Conservation (phyloP, 2,888 invertebrate genomes). For the Eledone cirrhosa region DNA sequence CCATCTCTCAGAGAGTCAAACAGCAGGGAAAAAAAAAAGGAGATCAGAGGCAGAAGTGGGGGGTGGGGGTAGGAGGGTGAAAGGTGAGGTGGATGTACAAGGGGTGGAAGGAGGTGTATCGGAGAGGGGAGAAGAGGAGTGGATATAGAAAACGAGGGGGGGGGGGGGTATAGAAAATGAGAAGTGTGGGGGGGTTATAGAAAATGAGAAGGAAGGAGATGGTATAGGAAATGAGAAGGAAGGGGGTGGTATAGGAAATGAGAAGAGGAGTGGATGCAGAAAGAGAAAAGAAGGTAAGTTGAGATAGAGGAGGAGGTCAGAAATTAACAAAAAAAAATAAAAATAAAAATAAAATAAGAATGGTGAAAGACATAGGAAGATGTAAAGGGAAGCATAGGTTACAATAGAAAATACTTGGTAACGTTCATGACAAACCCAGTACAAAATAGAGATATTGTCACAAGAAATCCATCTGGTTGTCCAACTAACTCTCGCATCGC, state of each 20-base stretch:
- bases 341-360: not conserved
- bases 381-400: not conserved
- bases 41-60: no score
- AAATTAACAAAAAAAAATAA: not conserved
- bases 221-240: not conserved
- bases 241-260: not conserved
- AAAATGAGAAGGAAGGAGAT: not conserved
- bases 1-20: no score
- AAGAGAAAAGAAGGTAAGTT: not conserved
- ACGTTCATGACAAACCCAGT: constrained; percentile 39
- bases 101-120: no score
- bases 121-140: not conserved
- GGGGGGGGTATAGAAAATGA: not conserved
- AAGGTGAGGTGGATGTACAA: no score
- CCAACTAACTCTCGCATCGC: constrained; percentile 48
- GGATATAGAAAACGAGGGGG: not conserved
- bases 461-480: constrained; percentile 59
- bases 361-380: not conserved
- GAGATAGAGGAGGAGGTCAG: not conserved
- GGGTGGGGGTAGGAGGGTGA: no score
- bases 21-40: no score
- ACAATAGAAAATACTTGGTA: not conserved
- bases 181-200: no score
- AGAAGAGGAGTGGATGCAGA: not conserved
- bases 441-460: constrained; percentile 54